phyloP scores from a whole-genome alignment of 2,888 invertebrate genomes.

The Drosophila borealis region DNA sequence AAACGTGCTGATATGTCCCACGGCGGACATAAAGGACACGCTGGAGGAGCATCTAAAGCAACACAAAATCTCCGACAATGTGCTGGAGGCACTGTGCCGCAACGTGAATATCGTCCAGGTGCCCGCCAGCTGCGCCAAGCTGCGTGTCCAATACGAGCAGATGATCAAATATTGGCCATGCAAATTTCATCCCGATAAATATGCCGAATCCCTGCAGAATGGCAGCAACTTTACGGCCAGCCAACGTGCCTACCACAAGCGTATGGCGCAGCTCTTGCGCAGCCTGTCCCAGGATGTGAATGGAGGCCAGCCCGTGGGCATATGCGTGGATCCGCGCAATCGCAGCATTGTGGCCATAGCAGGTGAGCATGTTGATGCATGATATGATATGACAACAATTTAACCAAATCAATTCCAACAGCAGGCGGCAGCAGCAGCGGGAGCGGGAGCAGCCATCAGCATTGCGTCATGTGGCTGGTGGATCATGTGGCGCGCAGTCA shows the following conservation, averaged over 20 bases:
- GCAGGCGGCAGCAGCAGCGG: constrained; percentile 23
- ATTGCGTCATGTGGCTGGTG: constrained; percentile 93
- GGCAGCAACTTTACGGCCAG: constrained; percentile 87
- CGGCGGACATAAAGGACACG: constrained; percentile 78
- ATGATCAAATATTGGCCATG: constrained; percentile 90
- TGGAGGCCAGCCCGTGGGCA: constrained; percentile 85
- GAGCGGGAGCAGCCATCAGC: constrained; percentile 82
- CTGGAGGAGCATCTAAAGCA: constrained; percentile 84
- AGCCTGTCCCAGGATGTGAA: constrained; percentile 73
- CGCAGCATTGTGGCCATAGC: constrained; percentile 89
- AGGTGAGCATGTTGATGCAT: constrained; percentile 47
- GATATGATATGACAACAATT: neutral
- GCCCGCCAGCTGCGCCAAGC: constrained; percentile 87
- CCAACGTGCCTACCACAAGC: constrained; percentile 86
- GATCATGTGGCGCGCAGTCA: constrained; percentile 94
- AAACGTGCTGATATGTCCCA: constrained; percentile 86
- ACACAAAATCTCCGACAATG: constrained; percentile 51
- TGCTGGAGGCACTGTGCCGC: constrained; percentile 59
- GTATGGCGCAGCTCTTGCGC: constrained; percentile 86
- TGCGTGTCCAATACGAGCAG: constrained; percentile 88
- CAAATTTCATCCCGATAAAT: constrained; percentile 92
- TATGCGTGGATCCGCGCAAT: constrained; percentile 91
- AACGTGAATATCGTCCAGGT: constrained; percentile 87
- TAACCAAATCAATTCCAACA: neutral
- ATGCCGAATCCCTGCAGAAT: constrained; percentile 88